phyloP scores from a whole-genome alignment of 2,797 vertebrate species.

The Pipistrellus kuhlii region DNA sequence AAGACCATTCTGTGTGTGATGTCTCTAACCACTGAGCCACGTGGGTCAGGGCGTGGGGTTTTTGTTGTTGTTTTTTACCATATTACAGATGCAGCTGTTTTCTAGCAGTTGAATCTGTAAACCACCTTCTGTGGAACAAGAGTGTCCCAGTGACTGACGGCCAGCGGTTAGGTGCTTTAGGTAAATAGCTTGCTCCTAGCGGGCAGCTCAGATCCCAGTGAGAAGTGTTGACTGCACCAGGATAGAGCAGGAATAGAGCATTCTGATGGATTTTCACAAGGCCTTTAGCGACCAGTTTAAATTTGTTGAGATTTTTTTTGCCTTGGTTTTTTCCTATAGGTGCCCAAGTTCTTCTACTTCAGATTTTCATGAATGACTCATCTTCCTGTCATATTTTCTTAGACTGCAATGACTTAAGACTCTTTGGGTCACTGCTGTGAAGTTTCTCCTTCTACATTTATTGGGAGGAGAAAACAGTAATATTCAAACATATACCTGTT shows the following conservation, averaged over 20 bases:
- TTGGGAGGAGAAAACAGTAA: background rate
- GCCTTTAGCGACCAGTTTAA: constrained; percentile 71
- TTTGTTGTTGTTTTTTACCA: background rate
- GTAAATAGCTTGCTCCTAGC: constrained; percentile 37
- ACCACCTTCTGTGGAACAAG: constrained; percentile 43
- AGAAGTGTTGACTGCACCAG: constrained; percentile 60
- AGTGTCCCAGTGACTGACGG: constrained; percentile 27
- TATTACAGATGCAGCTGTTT: constrained; percentile 66
- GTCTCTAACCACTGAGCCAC: background rate
- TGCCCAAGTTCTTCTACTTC: constrained; percentile 77
- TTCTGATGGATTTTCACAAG: constrained; percentile 43
- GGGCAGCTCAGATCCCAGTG: background rate
- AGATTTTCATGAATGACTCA: constrained; percentile 68
- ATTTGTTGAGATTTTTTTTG: constrained; percentile 76
- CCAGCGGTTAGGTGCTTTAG: constrained; percentile 63
- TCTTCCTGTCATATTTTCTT: constrained; percentile 35
- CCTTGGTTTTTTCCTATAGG: constrained; percentile 69
- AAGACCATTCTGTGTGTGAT: background rate
- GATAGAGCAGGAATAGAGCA: constrained; percentile 74
- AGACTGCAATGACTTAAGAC: background rate
- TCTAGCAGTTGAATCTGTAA: constrained; percentile 51
- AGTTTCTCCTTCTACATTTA: background rate
- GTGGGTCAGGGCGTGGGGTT: background rate
- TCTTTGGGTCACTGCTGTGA: background rate
- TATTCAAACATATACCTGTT: background rate